These are phyloP conservation scores for Strongylocentrotus purpuratus DNA, from an alignment of 35 echinoderm and acorn worm species.

Conservation along the genomic window DNA sequence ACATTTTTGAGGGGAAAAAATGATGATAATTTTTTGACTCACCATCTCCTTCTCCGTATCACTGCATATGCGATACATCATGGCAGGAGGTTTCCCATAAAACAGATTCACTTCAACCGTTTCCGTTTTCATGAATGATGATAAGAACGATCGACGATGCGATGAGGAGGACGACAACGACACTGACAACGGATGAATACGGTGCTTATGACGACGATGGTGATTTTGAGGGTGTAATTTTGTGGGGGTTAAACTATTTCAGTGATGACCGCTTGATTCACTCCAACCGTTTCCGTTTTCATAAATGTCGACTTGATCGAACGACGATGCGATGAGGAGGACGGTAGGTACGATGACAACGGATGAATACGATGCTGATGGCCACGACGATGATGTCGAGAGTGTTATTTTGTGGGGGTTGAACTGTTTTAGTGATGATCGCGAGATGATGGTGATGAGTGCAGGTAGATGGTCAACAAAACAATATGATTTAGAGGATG, in stretches of 20 bases:
- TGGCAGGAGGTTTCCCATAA: not conserved
- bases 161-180: not conserved
- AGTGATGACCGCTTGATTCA: not conserved
- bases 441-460: not conserved
- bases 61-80: slow-evolving; percentile 8
- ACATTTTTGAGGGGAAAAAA: too few relatives aligned
- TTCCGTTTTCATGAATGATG: not conserved
- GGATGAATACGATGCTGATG: not conserved
- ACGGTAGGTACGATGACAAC: not conserved
- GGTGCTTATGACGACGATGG: not conserved
- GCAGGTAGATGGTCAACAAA: not conserved
- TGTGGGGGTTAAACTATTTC: too few relatives aligned
- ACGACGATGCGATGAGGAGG: not conserved
- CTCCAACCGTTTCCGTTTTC: too few relatives aligned
- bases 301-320: too few relatives aligned
- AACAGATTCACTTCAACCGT: not conserved
- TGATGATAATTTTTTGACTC: not conserved
- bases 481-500: not conserved
- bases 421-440: not conserved
- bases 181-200: not conserved
- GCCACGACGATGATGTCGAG: not conserved
- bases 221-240: not conserved
- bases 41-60: not conserved
- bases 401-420: not conserved
- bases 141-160: not conserved